A percentile compares a stretch with the other conserved stretches of the same genome.
Evolutionary conservation across 1,140 invertebrate species (phyloP).

Genomic region (Heliconius himera): DNA sequence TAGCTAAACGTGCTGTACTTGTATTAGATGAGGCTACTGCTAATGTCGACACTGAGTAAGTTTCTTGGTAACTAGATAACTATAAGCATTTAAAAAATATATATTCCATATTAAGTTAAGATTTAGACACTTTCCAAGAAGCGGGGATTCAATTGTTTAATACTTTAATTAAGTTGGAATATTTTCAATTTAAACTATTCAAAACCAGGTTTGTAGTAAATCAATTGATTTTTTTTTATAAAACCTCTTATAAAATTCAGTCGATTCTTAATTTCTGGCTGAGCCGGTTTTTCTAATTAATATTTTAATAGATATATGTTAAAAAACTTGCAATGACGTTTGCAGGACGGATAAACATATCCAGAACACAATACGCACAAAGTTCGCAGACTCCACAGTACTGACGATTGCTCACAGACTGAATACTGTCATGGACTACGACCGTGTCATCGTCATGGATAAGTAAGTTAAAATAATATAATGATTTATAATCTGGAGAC

Average conservation of each 20-base stretch:
- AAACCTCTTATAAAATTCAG: too few species aligned
- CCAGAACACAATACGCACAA: constrained; percentile 84
- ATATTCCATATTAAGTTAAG: neutral
- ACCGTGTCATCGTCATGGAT: constrained; percentile 89
- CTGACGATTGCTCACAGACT: constrained; percentile 58
- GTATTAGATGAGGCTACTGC: constrained; percentile 94
- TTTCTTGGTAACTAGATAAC: constrained; percentile 41
- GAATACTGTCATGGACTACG: constrained; percentile 82
- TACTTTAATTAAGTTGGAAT: too few species aligned
- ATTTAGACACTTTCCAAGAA: neutral
- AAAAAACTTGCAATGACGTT: neutral
- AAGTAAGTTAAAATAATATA: constrained; percentile 50
- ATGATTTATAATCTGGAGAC: too few species aligned
- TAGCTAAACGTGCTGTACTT: constrained; percentile 87
- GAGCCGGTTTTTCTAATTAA: too few species aligned
- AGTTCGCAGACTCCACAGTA: constrained; percentile 88
- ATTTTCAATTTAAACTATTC: too few species aligned
- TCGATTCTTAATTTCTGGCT: too few species aligned
- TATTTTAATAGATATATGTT: too few species aligned
- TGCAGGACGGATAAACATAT: constrained; percentile 85
- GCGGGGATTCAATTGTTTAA: too few species aligned
- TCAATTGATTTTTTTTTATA: too few species aligned
- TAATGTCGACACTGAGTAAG: constrained; percentile 89
- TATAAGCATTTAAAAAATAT: too few species aligned
- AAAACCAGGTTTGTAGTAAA: too few species aligned